Conservation (phyloP, 2,797 vertebrate species). For the Platalea minor region DNA sequence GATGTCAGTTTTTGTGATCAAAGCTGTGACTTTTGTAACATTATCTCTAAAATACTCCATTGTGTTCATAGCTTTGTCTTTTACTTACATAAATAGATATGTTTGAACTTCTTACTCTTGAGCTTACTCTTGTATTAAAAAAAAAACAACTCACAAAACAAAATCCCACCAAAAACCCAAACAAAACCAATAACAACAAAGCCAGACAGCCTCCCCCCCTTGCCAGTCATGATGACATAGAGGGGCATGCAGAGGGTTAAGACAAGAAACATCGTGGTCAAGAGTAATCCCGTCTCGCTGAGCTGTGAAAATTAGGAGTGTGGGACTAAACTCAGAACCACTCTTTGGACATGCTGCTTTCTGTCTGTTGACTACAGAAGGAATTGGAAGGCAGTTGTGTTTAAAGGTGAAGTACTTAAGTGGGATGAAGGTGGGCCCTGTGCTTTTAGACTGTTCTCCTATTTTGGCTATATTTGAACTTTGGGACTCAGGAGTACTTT, state of each 20-base stretch:
- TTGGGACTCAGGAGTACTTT: background rate
- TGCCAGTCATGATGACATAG: background rate
- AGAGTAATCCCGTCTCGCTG: background rate
- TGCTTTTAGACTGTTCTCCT: background rate
- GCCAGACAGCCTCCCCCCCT: rapidly evolving
- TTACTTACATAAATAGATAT: background rate
- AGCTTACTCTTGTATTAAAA: background rate
- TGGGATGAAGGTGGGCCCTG: background rate
- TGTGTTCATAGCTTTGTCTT: background rate
- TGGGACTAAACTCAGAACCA: background rate
- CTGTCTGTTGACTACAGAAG: background rate
- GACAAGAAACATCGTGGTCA: background rate
- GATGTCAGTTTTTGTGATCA: background rate
- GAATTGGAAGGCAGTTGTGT: background rate
- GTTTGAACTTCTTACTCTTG: background rate
- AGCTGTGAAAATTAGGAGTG: background rate
- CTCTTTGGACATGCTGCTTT: background rate
- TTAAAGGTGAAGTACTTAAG: background rate
- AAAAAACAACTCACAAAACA: rapidly evolving
- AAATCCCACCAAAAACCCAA: background rate
- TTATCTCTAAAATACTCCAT: background rate
- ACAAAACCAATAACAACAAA: background rate
- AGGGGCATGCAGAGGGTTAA: background rate
- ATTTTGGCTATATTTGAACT: background rate
- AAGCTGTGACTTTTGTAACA: background rate